Evolutionary conservation across 2,113 vertebrate species (phyloP).

Genomic region (Miniopterus natalensis): DNA sequence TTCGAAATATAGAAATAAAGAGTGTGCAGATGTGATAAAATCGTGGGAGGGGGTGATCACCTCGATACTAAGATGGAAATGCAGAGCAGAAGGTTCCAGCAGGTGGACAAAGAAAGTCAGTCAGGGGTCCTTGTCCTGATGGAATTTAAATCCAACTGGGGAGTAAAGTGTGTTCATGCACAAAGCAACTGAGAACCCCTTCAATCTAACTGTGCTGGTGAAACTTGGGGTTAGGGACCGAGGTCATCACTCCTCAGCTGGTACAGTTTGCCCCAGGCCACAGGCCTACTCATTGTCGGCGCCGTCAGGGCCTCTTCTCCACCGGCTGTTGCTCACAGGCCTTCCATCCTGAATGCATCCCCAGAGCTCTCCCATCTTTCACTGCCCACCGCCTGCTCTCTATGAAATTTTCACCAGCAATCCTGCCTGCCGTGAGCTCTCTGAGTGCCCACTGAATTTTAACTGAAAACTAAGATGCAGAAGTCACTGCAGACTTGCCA

Average conservation of each 20-base stretch:
- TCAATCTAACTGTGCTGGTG: not conserved
- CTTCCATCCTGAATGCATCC: not conserved
- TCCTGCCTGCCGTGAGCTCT: not conserved
- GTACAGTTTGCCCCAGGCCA: not conserved
- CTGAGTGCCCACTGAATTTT: not conserved
- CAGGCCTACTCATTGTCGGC: not conserved
- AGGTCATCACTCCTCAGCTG: not conserved
- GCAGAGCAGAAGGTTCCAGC: not conserved
- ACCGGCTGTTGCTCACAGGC: not conserved
- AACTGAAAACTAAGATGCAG: not conserved
- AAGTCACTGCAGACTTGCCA: not conserved
- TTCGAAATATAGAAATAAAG: not conserved
- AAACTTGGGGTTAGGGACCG: not conserved
- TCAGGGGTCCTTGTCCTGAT: not conserved
- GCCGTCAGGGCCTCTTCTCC: rapidly evolving
- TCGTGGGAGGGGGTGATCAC: not conserved
- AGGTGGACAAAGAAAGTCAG: not conserved
- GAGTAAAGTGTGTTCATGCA: not conserved
- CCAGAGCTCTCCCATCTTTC: not conserved
- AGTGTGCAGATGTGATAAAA: not conserved
- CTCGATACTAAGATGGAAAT: not conserved
- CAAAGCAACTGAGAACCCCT: not conserved
- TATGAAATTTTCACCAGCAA: not conserved
- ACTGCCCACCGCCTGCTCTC: not conserved
- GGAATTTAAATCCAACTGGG: not conserved